phyloP scores from a whole-genome alignment of 1,140 invertebrate species.

The Lordiphosa mommai region DNA sequence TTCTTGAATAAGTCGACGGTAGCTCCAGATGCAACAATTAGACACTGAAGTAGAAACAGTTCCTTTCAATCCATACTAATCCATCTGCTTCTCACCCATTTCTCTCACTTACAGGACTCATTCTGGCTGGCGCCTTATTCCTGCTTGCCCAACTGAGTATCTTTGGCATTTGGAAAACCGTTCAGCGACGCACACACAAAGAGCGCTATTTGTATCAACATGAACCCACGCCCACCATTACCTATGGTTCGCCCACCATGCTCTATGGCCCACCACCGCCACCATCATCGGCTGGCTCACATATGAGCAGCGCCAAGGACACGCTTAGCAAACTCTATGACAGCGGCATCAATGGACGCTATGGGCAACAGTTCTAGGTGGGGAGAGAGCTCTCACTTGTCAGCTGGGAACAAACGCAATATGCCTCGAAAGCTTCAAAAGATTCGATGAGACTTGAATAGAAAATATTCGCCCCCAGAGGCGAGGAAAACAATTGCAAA shows the following conservation, averaged over 20 bases:
- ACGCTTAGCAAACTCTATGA: conserved; percentile 93
- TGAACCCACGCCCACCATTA: conserved; percentile 60
- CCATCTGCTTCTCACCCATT: conserved; percentile 1
- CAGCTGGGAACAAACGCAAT: conserved; percentile 73
- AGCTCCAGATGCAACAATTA: too few relatives aligned
- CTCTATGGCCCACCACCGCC: conserved; percentile 60
- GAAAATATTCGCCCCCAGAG: conserved; percentile 39
- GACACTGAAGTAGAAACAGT: too few relatives aligned
- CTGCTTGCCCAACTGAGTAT: conserved; percentile 73
- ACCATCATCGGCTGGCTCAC: conserved; percentile 36
- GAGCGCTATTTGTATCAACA: conserved; percentile 79
- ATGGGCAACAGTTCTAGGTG: conserved; percentile 88
- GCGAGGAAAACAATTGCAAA: conserved; percentile 29
- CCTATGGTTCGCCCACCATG: conserved; percentile 68
- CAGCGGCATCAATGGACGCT: conserved; percentile 85
- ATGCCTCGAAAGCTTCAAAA: conserved; percentile 77
- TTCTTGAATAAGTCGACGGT: too few relatives aligned
- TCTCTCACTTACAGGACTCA: conserved; percentile 46
- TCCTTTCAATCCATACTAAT: too few relatives aligned
- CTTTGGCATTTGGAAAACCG: conserved; percentile 77
- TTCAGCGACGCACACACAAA: conserved; percentile 89
- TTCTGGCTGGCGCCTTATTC: conserved; percentile 67
- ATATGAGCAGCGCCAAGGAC: conserved; percentile 82
- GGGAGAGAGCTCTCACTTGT: conserved; percentile 46
- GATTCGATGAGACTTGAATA: conserved; percentile 77